Evolutionary conservation across 2,888 invertebrate genomes (phyloP).

Genomic region (Julus scanicus): DNA sequence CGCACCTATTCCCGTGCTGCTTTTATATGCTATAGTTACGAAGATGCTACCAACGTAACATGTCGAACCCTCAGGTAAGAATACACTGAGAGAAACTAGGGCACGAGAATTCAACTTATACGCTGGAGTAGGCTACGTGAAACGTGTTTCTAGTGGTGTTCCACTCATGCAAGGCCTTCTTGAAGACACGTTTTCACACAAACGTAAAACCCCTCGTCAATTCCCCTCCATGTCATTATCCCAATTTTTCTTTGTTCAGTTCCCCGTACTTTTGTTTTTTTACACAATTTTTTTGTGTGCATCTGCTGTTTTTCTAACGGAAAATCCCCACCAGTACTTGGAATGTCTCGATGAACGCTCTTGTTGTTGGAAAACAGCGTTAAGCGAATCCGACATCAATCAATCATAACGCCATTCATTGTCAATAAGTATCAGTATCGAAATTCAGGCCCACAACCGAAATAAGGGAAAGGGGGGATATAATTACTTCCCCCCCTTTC

Average conservation of each 20-base stretch:
- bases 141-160: background rate
- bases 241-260: constrained; percentile 16
- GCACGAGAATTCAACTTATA: background rate
- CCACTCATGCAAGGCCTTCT: background rate
- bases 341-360: background rate
- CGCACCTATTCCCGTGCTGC: background rate
- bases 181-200: constrained; percentile 7
- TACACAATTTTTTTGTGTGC: background rate
- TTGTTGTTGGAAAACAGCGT: no score
- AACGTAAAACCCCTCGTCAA: constrained; percentile 18
- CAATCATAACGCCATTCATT: no score
- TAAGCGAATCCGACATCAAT: no score
- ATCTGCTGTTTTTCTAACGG: background rate
- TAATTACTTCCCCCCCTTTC: no score
- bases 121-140: background rate
- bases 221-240: constrained; percentile 3
- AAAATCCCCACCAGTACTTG: background rate
- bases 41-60: background rate
- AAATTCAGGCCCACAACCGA: no score
- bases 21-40: background rate
- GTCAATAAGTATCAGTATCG: no score
- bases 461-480: no score
- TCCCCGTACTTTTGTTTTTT: background rate
- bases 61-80: constrained; percentile 8
- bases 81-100: background rate